Evolutionary conservation across 1,140 invertebrate species (phyloP), one percentile per base, ranked within the genome.

Genomic region (Zeugodacus cucurbitae): DNA sequence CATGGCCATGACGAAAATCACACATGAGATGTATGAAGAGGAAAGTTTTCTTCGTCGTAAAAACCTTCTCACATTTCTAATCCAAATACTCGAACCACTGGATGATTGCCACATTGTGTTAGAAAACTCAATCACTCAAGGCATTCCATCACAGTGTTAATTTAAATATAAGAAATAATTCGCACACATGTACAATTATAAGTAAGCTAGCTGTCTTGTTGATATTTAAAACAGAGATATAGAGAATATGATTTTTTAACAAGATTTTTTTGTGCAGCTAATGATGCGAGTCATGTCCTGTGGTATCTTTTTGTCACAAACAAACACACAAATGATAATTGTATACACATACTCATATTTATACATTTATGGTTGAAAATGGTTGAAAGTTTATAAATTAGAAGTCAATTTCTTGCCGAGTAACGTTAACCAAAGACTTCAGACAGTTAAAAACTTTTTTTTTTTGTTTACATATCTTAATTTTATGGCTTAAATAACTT

Each of bases 21-120:
- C 98, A 0, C 93, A 94, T 5, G 97, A 98, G 91, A 98, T 99
- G 97, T 99, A 99, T 91, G 98, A 99, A 92, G 98, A 99, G 91
- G 96, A 96, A 89, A 99, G 98, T 74, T 99, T 99, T 94, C 94
- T 99, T 44, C 95, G 98, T 87, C 97, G 98, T 91, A 95, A 96
- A 74, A 96, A 96, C 87, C 94, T 98, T 57, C 95, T 98, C 54
- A 97, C 96, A 89, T 99, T 98, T 94, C 95, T 99, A 22, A 95
- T 97, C 89, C 97, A 99, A 94, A 98, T 99, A 90, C 95, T 99
- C 41, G 96, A 97, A 89, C 97, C 98, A 6, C 94, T 99, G 11
- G 97, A 98, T 91, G 98, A 99, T 90, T 98, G 98, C 91, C 96
- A 98, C 91, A 98, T 99, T 90, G 96, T 96, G 74, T 94, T 99